phyloP scores from a whole-genome alignment of 2,797 vertebrate genomes.

The Triplophysa bombifrons region DNA sequence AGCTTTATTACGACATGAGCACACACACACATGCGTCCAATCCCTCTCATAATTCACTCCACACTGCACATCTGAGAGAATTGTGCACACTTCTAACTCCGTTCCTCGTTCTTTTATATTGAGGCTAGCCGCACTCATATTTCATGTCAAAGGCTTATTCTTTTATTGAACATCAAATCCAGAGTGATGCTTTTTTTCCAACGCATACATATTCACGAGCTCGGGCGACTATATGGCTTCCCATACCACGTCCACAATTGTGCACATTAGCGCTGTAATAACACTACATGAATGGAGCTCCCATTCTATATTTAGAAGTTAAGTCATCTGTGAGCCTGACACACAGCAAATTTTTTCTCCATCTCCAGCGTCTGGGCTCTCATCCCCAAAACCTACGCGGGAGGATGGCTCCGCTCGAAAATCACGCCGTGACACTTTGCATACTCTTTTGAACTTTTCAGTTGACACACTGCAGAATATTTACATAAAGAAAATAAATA shows the following conservation, averaged over 20 bases:
- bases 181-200: constrained; percentile 65
- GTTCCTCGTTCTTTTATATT: constrained; percentile 80
- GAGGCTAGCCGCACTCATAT: constrained; percentile 76
- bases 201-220: constrained; percentile 78
- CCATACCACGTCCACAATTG: constrained; percentile 72
- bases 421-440: constrained; percentile 65
- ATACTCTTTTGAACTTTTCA: constrained; percentile 63
- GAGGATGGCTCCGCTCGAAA: constrained; percentile 62
- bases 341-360: constrained; percentile 31
- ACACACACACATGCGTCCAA: constrained; percentile 63
- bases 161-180: constrained; percentile 85
- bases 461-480: constrained; percentile 57
- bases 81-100: constrained; percentile 80
- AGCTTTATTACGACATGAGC: constrained; percentile 53
- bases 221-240: constrained; percentile 64
- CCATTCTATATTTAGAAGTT: constrained; percentile 74
- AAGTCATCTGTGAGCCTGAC: constrained; percentile 64
- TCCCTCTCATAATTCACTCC: constrained; percentile 71
- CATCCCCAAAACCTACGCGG: constrained; percentile 65
- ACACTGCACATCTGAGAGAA: constrained; percentile 78
- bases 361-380: constrained; percentile 44
- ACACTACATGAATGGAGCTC: constrained; percentile 72
- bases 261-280: constrained; percentile 74
- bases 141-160: constrained; percentile 81
- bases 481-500: constrained; percentile 29